Conservation (phyloP, 2,888 invertebrate species). For the Noctua fimbriata region DNA sequence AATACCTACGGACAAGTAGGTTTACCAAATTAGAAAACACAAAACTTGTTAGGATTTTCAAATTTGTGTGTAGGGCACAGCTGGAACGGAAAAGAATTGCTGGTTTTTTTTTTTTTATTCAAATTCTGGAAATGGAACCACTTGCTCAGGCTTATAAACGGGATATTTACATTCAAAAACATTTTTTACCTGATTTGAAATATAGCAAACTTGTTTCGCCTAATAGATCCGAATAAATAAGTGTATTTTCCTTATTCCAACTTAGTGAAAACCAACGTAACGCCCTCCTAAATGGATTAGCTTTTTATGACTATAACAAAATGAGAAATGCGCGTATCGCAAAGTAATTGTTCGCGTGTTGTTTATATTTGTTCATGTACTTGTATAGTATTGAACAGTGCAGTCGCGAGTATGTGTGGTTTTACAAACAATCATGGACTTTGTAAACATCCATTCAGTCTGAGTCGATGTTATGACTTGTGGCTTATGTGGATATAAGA, state of each 20-base stretch:
- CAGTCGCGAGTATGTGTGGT: constrained; percentile 28
- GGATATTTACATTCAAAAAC: neutral
- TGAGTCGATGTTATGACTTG: constrained; percentile 43
- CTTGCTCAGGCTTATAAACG: neutral
- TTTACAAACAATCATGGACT: constrained; percentile 34
- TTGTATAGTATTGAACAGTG: neutral
- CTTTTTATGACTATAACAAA: constrained; percentile 39
- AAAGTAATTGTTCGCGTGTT: neutral
- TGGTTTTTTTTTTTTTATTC: neutral
- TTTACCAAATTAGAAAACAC: too few relatives aligned
- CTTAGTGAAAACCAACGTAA: neutral
- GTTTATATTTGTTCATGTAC: neutral
- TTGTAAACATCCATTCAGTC: constrained; percentile 59
- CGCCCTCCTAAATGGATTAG: constrained; percentile 7
- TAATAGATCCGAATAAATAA: neutral
- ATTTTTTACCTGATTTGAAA: neutral
- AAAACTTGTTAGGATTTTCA: too few relatives aligned
- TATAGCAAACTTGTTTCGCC: neutral
- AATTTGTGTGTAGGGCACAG: neutral
- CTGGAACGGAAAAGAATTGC: neutral
- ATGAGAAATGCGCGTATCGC: neutral
- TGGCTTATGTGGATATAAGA: neutral
- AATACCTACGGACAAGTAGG: too few relatives aligned
- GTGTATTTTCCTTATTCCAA: constrained; percentile 15
- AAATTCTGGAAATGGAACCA: neutral